Evolutionary conservation across 2,888 invertebrate genomes (phyloP), one percentile per base, ranked within the genome.

Genomic region (Muschampia plurimacula): DNA sequence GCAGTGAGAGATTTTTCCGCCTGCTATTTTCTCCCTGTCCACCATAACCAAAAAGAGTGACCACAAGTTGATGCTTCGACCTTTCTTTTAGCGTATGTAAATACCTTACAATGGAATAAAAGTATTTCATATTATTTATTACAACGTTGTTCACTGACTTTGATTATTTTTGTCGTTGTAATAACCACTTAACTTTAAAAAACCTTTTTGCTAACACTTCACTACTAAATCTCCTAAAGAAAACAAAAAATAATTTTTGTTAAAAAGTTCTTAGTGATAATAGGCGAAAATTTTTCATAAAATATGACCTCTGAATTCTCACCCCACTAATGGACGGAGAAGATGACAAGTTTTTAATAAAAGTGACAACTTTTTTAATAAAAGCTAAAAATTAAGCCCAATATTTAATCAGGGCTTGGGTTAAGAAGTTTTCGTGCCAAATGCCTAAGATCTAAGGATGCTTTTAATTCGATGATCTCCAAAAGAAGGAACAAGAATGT

Each of bases 271-370:
- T 5, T 12, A 28, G 15, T 57, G 55, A 55, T 22, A 41, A 64
- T 41, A 15, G 28, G 44, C 28, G 69, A 63, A 69, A 39, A 63
- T 46, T 65, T 70, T 70, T 70, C 36, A 70, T 46, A 65, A 69
- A 69, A 70, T 59, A 49, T 60, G 64, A 70, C 64, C 63, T 69
- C 39, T 63, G 55, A 55, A 36, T 10, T 63, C 52, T 32, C 46
- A 6, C 15, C 44, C 49, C 13, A 57, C 41, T 55, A 69, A 69
- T 64, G 64, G 64, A 69, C 32, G 64, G 52, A 55, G n/a, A 55
- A 46, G 57, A 46, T 57, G 70, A 67, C 70, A 44, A 57, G 44
- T 62, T 70, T 70, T 70, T 65, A 70, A 64, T 70, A 65, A 70
- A 57, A 70, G 28, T 64, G 55, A 44, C 69, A 65, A 57, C 44